phyloP scores from a whole-genome alignment of 2,113 vertebrate species.

The Embiotoca jacksoni region DNA sequence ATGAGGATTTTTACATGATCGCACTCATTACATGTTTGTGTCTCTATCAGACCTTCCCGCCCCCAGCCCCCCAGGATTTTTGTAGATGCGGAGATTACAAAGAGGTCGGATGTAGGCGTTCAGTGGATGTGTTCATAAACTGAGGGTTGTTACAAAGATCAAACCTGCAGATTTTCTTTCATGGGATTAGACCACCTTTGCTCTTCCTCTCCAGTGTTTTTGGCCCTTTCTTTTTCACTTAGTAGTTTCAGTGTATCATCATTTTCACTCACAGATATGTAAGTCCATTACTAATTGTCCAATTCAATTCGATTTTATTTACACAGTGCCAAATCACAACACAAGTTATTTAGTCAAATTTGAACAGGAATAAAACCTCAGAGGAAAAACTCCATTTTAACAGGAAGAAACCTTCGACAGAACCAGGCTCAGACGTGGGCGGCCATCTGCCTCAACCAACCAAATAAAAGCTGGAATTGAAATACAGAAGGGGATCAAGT shows the following conservation, averaged over 20 bases:
- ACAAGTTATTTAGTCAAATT: no score
- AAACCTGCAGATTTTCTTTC: slow-evolving; percentile 16
- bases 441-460: no score
- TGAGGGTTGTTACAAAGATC: slow-evolving; percentile 1
- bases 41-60: slow-evolving; percentile 12
- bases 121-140: slow-evolving; percentile 7
- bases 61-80: background rate
- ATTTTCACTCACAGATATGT: no score
- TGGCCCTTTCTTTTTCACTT: background rate
- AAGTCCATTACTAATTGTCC: no score
- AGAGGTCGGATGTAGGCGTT: slow-evolving; percentile 19
- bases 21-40: slow-evolving; percentile 19
- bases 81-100: slow-evolving; percentile 22
- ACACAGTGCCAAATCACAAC: no score
- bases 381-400: no score
- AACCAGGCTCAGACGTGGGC: no score
- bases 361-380: no score
- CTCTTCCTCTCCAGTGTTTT: background rate
- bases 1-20: slow-evolving; percentile 33
- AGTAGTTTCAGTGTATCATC: background rate
- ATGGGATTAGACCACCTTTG: slow-evolving; percentile 3
- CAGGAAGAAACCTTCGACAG: no score
- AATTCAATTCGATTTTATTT: no score
- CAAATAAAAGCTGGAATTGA: background rate
- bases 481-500: background rate